Percentiles rank a stretch among this genome's conserved stretches.
Conservation (phyloP, 1,140 invertebrate genomes). For the Dreissena polymorpha region DNA sequence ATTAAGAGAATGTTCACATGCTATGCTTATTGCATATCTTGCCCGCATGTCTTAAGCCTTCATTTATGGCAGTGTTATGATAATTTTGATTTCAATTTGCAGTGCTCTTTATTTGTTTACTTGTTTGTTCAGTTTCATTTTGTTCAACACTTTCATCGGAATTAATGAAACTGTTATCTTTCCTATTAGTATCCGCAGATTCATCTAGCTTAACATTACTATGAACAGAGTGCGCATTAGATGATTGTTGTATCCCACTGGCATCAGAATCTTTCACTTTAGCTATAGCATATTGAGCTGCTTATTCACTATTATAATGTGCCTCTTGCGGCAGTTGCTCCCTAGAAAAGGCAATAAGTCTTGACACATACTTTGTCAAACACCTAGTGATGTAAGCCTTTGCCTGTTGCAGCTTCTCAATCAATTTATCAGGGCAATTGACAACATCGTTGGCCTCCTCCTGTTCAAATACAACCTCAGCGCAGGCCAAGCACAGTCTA, state of each 20-base stretch:
- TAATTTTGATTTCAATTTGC: not conserved
- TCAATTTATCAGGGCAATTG: conserved; percentile 81
- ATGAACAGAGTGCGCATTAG: conserved; percentile 77
- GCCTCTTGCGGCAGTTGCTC: conserved; percentile 83
- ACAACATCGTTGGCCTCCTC: conserved; percentile 81
- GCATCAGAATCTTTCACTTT: not conserved
- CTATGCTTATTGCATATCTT: no score
- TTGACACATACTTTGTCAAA: conserved; percentile 93
- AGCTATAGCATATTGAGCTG: not conserved
- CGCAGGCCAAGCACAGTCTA: conserved; percentile 88
- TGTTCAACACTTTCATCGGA: not conserved
- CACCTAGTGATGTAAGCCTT: conserved; percentile 92
- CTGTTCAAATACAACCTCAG: conserved; percentile 78
- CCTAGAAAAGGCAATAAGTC: conserved; percentile 87
- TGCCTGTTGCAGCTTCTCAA: conserved; percentile 87
- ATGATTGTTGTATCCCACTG: conserved; percentile 55
- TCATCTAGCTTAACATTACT: conserved; percentile 35
- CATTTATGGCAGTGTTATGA: not conserved
- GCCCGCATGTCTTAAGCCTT: no score
- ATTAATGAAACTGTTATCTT: conserved; percentile 56
- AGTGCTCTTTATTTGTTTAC: no score
- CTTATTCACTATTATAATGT: no score
- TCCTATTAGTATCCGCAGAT: conserved; percentile 47
- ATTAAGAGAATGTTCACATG: no score
- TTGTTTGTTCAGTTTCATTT: not conserved